Evolutionary conservation across 2,888 invertebrate genomes (phyloP), one percentile per base, ranked within the genome.

Genomic region (Hoplodrina blanda): DNA sequence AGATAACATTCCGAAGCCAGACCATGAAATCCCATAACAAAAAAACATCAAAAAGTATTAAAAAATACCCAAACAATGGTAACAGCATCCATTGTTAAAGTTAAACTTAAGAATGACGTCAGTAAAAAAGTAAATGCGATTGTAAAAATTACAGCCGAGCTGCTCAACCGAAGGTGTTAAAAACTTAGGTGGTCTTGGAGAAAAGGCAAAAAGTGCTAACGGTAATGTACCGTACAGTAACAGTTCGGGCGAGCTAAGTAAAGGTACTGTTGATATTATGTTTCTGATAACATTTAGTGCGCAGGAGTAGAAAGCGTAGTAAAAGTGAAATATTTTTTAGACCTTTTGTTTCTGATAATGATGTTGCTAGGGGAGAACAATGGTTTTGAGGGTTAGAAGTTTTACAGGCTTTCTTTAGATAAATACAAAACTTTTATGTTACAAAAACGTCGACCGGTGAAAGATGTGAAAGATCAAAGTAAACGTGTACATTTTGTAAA

Each of bases 141-240:
- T 77, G 76, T 80, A 77, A 78, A 78, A 78, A 78, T 74, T 69
- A 71, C 64, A 74, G 73, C 56, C 72, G n/a, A n/a, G 56, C 52
- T 60, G 61, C 57, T 62, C 56, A 67, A 76, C 66, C 63, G 73
- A 71, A 80, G 80, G 78, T 83, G 81, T 78, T 75, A 71, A 87
- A 73, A 81, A 66, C 80, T 73, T 85, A 82, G 88, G 86, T 87
- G 88, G 87, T 85, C 87, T 80, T 68, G 60, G 69, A 80, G 76
- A 69, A 73, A 78, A 78, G 62, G 72, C 76, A 82, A 85, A 83
- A 84, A 83, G 78, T 75, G 62, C 53, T 84, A 88, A 86, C 88
- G 84, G 87, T 85, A 78, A 81, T 81, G 73, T 87, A 88, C 83
- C 75, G 81, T 83, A 80, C 71, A 75, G 74, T 83, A 81, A 87